Evolutionary conservation across 2,797 vertebrate genomes (phyloP).

Genomic region (Enoplosus armatus): DNA sequence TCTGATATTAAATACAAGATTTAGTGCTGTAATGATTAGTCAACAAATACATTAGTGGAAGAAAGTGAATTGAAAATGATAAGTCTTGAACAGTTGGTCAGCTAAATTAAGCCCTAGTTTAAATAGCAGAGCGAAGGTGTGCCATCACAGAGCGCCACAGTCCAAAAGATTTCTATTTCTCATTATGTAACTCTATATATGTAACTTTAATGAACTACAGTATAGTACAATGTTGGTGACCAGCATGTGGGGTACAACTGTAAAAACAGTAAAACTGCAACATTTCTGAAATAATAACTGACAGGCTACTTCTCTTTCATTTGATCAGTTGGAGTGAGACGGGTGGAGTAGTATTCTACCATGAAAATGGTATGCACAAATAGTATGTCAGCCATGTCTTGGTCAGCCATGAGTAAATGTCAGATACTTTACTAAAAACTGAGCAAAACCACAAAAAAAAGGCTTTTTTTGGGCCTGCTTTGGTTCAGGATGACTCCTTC

Average conservation of each 20-base stretch:
- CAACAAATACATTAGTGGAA: background rate
- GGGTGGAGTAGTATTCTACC: background rate
- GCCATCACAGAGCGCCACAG: slow-evolving; percentile 11
- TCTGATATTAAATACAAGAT: background rate
- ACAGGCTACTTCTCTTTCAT: background rate
- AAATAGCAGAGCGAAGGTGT: background rate
- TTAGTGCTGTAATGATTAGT: background rate
- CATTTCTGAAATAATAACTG: background rate
- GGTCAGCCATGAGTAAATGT: slow-evolving; percentile 34
- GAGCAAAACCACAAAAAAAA: slow-evolving; percentile 30
- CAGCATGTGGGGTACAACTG: background rate
- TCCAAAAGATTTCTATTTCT: slow-evolving; percentile 1
- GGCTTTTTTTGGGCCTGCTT: slow-evolving; percentile 55
- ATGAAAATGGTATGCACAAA: slow-evolving; percentile 5
- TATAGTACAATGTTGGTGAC: background rate
- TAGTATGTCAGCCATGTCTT: background rate
- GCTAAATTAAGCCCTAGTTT: background rate
- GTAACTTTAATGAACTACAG: slow-evolving; percentile 2
- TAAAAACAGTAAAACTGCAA: background rate
- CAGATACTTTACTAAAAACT: slow-evolving; percentile 24
- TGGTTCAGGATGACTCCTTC: slow-evolving; percentile 82
- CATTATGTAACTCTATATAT: background rate
- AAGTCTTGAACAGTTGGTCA: too few relatives aligned
- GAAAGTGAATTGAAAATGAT: too few relatives aligned
- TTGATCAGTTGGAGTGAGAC: background rate